Evolutionary conservation across 2,113 vertebrate species (phyloP).

Genomic region (Heteronetta atricapilla): DNA sequence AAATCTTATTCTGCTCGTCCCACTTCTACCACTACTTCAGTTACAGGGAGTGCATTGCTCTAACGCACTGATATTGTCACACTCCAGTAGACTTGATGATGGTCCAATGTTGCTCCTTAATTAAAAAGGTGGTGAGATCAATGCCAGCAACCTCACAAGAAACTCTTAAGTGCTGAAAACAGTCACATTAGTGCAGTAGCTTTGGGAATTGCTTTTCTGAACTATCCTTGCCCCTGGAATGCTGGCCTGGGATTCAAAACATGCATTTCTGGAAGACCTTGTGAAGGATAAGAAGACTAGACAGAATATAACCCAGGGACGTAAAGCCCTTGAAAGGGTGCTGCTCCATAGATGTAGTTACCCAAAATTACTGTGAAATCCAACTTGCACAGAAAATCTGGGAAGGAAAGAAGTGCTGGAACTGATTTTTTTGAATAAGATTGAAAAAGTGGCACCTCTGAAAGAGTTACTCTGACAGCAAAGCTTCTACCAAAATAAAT

Average conservation of each 20-base stretch:
- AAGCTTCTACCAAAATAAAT: conserved; percentile 3
- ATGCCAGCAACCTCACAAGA: conserved; percentile 1
- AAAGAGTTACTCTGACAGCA: neutral
- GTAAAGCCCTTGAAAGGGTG: neutral
- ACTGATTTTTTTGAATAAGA: neutral
- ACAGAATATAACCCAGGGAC: neutral
- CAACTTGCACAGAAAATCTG: neutral
- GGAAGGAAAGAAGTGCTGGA: neutral
- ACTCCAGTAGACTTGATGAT: neutral
- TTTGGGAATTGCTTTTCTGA: conserved; percentile 29
- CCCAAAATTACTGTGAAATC: neutral
- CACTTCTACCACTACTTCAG: neutral
- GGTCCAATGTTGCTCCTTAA: neutral
- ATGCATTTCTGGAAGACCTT: neutral
- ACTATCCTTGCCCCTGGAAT: neutral
- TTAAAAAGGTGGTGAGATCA: neutral
- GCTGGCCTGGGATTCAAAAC: neutral
- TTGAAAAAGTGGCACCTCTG: neutral
- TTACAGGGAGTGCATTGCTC: neutral
- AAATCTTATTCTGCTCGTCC: neutral
- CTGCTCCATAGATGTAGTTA: neutral
- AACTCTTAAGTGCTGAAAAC: conserved; percentile 6
- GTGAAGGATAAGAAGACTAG: neutral
- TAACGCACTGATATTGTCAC: neutral
- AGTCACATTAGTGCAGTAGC: neutral